Base-by-base conservation (phyloP, 2,113 vertebrate genomes). In the Scortum barcoo region DNA sequence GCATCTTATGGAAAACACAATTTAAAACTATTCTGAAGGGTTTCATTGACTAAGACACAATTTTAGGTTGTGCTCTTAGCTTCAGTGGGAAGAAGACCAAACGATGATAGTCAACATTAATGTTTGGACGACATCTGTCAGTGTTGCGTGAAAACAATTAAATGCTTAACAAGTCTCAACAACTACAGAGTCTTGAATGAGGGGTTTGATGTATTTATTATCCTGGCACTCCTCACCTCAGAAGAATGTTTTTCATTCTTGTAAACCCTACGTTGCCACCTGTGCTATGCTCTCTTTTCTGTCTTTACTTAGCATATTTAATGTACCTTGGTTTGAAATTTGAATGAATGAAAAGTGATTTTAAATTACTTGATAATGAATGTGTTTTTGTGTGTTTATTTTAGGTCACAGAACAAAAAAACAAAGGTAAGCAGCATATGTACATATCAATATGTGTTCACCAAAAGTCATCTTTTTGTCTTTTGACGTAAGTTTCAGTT, bases 361-460 rank as follows among this genome's bases (percentile, higher is more conserved):
- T 28, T 40, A 22, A 28, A 58, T 50, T 0, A n/a, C n/a, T 56
- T 17, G 53, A 10, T 17, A 44, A 69, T 24, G 30, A 12, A 74
- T 81, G 4, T 70, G 5, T 58, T 33, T 88, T 86, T 56, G 88
- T 87, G 2, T 72, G 4, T 51, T 88, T 75, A 36, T 96, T 97
- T 80, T 92, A 99, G 98, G 98, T 98, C 95, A 96, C 97, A 94
- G 98, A 99, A 96, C 98, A 99, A 97, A 99, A 99, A 97, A 99
- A 97, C 97, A 99, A 99, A 99, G 98, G 98, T 99, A 97, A 96
- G 95, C 38, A 76, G 44, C 24, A 53, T 80, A 20, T 72, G 2
- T 72, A 10, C 58, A n/a, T 76, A 9, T 61, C 42, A 33, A 17
- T 7, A 28, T 61, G 9, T 61, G 17, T 58, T 63, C 7, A 30